phyloP scores from a whole-genome alignment of 1,140 invertebrate species.

The Tetramorium parvispinum region DNA sequence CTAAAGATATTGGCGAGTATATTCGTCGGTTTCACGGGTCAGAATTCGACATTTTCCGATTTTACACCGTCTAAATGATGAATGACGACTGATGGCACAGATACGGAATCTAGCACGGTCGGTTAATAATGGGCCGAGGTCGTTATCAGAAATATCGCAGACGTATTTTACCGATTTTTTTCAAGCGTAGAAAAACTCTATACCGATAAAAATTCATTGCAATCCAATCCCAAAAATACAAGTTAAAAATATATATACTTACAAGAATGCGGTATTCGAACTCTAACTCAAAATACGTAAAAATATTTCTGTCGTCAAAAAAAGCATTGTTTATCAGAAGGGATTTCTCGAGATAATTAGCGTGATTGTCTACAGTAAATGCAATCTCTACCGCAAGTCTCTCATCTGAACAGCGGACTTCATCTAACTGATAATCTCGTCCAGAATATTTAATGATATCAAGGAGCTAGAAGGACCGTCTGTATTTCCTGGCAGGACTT shows the following conservation, averaged over 20 bases:
- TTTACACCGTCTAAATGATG: slow-evolving; percentile 47
- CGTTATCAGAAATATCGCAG: slow-evolving; percentile 44
- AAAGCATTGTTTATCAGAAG: neutral
- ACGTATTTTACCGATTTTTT: slow-evolving; percentile 33
- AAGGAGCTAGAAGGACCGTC: neutral
- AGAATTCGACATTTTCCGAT: slow-evolving; percentile 27
- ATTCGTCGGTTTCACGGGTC: neutral
- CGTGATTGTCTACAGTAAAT: neutral
- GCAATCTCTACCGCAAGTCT: neutral
- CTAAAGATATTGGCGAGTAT: slow-evolving; percentile 44
- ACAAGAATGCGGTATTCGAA: no score
- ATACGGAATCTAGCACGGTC: slow-evolving; percentile 20
- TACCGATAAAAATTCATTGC: neutral
- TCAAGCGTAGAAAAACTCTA: neutral
- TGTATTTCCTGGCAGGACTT: slow-evolving; percentile 32
- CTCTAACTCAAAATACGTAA: neutral
- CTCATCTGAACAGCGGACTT: neutral
- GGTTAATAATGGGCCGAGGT: slow-evolving; percentile 40
- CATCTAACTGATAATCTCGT: slow-evolving; percentile 2
- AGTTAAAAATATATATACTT: neutral
- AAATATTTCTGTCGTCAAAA: neutral
- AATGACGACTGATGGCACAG: slow-evolving; percentile 34
- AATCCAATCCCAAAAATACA: neutral
- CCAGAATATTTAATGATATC: slow-evolving; percentile 14
- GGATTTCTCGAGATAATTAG: neutral